Evolutionary conservation across 2,113 vertebrate genomes (phyloP).

Genomic region (Gorsachius goisagi): DNA sequence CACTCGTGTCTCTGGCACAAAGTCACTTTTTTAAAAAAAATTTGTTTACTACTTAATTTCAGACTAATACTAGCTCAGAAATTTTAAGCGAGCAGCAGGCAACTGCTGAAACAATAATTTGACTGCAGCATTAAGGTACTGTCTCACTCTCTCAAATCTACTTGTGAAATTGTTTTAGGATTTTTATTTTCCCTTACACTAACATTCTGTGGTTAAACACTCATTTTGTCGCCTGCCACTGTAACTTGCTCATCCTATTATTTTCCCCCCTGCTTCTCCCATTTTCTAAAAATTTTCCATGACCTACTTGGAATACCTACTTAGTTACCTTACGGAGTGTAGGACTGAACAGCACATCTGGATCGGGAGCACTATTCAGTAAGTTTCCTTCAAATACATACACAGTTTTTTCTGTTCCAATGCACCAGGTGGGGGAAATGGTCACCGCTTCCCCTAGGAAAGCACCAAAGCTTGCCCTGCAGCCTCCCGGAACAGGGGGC

Average conservation of each 20-base stretch:
- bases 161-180: neutral
- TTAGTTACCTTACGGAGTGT: neutral
- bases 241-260: neutral
- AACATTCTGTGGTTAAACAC: neutral
- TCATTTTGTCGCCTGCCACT: neutral
- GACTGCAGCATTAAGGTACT: neutral
- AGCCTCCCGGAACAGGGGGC: neutral
- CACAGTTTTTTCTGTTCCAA: neutral
- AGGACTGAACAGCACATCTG: neutral
- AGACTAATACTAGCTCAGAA: neutral
- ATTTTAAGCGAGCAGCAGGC: neutral
- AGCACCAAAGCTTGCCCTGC: neutral
- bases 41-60: neutral
- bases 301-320: neutral
- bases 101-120: neutral
- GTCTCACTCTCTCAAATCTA: neutral
- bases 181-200: neutral
- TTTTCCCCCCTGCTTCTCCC: neutral
- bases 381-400: neutral
- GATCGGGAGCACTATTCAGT: neutral
- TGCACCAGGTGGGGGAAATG: rapidly evolving
- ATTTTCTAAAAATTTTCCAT: neutral
- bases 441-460: neutral
- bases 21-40: no score
- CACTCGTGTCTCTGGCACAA: neutral